Evolutionary conservation across 2,888 invertebrate genomes (phyloP).

Genomic region (Drosophila meridiana): DNA sequence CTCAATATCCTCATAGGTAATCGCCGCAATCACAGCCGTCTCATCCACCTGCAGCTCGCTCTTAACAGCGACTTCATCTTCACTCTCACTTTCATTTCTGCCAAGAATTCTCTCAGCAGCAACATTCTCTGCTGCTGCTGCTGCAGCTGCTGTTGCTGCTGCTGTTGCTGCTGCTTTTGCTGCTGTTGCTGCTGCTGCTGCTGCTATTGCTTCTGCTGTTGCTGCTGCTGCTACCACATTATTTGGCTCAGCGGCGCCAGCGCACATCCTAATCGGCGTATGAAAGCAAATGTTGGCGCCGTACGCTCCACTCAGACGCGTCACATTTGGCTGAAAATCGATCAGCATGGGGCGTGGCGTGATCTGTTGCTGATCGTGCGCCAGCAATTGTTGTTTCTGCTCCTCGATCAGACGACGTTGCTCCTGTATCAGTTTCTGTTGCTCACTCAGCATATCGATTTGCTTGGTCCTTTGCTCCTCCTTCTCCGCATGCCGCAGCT

Average conservation of each 20-base stretch:
- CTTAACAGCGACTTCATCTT: background rate
- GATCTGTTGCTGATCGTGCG: conserved; percentile 17
- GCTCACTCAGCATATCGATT: conserved; percentile 2
- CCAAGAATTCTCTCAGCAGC: too few relatives aligned
- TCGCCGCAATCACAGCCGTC: conserved; percentile 8
- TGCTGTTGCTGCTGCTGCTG: background rate
- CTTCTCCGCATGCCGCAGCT: background rate
- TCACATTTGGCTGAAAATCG: conserved; percentile 43
- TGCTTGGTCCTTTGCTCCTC: background rate
- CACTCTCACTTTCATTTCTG: background rate
- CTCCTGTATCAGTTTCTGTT: conserved; percentile 20
- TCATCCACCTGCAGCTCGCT: background rate
- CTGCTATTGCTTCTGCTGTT: background rate
- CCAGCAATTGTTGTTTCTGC: conserved; percentile 19
- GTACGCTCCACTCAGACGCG: conserved; percentile 23
- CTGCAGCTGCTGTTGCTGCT: background rate
- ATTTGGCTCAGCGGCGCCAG: conserved; percentile 1
- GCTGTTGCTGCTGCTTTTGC: background rate
- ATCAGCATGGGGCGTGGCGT: conserved; percentile 25
- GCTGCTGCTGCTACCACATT: background rate
- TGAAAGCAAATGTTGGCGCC: conserved; percentile 57
- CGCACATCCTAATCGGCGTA: conserved; percentile 45
- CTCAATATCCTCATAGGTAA: conserved; percentile 43
- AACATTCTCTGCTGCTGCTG: background rate
- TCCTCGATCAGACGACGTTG: conserved; percentile 14